These are phyloP conservation scores for Coptodon bakossiorum DNA, from an alignment of 2,113 vertebrate genomes.

Conservation along the genomic window DNA sequence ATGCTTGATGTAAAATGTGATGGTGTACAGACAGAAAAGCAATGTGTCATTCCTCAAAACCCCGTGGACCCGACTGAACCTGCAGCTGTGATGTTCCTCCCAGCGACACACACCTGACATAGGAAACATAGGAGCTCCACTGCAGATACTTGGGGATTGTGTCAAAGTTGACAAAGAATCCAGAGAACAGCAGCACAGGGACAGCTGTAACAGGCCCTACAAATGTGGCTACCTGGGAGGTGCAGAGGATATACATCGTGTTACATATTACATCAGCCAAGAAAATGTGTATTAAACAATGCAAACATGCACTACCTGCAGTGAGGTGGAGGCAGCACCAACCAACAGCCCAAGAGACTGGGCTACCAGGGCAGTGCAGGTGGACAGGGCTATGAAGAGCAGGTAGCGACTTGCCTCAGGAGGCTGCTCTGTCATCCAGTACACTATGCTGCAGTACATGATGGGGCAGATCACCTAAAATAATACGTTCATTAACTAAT, in stretches of 20 bases:
- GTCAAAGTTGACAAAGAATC: slow-evolving; percentile 98
- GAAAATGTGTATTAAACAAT: background rate
- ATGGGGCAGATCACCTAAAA: slow-evolving; percentile 87
- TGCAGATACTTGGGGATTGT: slow-evolving; percentile 97
- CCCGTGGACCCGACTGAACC: background rate
- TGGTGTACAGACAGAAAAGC: background rate
- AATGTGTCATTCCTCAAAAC: background rate
- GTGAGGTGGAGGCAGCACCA: slow-evolving; percentile 88
- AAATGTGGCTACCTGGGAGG: slow-evolving; percentile 88
- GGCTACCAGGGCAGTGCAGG: slow-evolving; percentile 86
- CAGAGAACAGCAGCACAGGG: slow-evolving; percentile 94
- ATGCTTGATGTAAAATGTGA: background rate
- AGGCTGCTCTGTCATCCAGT: slow-evolving; percentile 98
- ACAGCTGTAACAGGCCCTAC: slow-evolving; percentile 92
- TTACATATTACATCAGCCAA: background rate
- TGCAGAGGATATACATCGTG: background rate
- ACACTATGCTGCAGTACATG: slow-evolving; percentile 94
- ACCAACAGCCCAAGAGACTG: slow-evolving; percentile 94
- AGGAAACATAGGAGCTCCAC: slow-evolving; percentile 95
- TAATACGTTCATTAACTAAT: background rate
- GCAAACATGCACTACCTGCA: slow-evolving; percentile 74
- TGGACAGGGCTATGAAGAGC: slow-evolving; percentile 89
- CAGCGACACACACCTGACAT: slow-evolving; percentile 80
- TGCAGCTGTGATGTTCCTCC: background rate
- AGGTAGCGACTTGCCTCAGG: slow-evolving; percentile 87